These are phyloP conservation scores for Morpho deidamia DNA, from an alignment of 2,888 invertebrate genomes.

Conservation along the genomic window DNA sequence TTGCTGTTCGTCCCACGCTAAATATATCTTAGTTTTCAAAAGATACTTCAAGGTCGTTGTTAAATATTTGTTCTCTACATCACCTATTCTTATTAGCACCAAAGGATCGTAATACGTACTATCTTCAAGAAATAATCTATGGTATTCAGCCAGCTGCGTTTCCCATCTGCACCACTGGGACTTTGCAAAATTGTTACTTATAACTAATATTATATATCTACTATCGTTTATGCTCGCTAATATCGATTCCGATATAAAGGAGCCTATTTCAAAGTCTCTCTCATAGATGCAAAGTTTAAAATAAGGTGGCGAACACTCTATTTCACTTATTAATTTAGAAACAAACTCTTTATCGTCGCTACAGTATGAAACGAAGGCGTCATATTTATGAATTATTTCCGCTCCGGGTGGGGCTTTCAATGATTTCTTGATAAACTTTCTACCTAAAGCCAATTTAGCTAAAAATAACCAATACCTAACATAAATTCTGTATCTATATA, in stretches of 20 bases:
- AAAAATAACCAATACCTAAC: conserved; percentile 77
- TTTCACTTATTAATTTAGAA: conserved; percentile 74
- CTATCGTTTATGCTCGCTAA: conserved; percentile 81
- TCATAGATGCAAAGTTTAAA: conserved; percentile 84
- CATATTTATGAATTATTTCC: conserved; percentile 63
- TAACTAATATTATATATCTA: conserved; percentile 80
- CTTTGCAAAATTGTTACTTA: conserved; percentile 83
- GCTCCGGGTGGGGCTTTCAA: conserved; percentile 23
- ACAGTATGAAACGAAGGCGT: conserved; percentile 80
- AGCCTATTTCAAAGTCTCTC: conserved; percentile 81
- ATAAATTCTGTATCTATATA: conserved; percentile 68
- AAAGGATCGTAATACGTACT: conserved; percentile 77
- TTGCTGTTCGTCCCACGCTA: conserved; percentile 77
- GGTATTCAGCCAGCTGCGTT: conserved; percentile 82
- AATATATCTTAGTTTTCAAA: conserved; percentile 81
- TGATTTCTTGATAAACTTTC: conserved; percentile 49
- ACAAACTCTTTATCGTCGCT: conserved; percentile 81
- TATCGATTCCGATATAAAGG: conserved; percentile 82
- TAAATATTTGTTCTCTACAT: conserved; percentile 73
- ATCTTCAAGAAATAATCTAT: conserved; percentile 79
- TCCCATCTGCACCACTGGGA: conserved; percentile 87
- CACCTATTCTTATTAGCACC: conserved; percentile 80
- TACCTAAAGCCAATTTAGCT: conserved; percentile 70
- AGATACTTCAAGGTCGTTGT: conserved; percentile 80
- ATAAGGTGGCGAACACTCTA: conserved; percentile 79